phyloP scores from a whole-genome alignment of 2,797 vertebrate genomes.

The Coracias cyanogaster region DNA sequence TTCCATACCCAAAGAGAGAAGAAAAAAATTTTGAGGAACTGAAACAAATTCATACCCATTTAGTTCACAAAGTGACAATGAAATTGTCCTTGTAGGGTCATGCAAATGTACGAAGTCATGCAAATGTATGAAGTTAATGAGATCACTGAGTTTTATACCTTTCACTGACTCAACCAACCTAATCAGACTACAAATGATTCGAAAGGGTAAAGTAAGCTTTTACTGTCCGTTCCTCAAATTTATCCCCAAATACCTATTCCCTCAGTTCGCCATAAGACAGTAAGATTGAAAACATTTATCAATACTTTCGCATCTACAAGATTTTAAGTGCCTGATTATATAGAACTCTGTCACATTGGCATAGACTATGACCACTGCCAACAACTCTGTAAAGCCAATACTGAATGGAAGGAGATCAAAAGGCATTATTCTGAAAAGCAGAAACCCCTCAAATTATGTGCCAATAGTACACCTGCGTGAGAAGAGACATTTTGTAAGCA shows the following conservation, averaged over 20 bases:
- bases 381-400: background rate
- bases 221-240: accelerated
- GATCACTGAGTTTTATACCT: background rate
- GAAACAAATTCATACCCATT: background rate
- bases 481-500: background rate
- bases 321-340: background rate
- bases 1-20: background rate
- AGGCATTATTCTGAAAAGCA: background rate
- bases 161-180: background rate
- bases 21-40: background rate
- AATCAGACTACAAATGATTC: background rate
- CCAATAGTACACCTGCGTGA: background rate
- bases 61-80: background rate
- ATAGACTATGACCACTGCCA: background rate
- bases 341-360: background rate
- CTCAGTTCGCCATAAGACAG: background rate
- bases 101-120: background rate
- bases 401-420: background rate
- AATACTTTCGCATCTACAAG: background rate
- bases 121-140: background rate
- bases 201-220: background rate
- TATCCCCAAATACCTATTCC: background rate
- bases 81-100: background rate
- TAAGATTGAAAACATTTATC: background rate
- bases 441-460: background rate